phyloP scores from a whole-genome alignment of 2,113 vertebrate species.

The Ciconia boyciana region DNA sequence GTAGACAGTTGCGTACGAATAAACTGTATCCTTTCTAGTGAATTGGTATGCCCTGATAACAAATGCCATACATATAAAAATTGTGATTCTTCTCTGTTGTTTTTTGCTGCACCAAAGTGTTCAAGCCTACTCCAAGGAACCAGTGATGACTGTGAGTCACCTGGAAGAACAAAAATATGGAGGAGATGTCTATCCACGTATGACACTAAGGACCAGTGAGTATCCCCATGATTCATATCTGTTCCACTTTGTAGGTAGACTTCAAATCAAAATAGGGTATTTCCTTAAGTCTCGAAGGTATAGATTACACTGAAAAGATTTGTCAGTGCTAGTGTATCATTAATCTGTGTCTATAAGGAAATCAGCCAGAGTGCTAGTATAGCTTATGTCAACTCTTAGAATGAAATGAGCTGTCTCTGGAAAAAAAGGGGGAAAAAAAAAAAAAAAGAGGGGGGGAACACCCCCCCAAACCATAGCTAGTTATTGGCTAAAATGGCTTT shows the following conservation, averaged over 20 bases:
- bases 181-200: not conserved
- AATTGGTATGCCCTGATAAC: not conserved
- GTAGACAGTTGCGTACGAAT: not conserved
- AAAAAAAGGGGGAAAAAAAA: not conserved
- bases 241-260: not conserved
- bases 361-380: not conserved
- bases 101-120: conserved; percentile 48
- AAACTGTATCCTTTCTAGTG: not conserved
- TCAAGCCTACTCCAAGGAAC: conserved; percentile 17
- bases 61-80: not conserved
- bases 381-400: not conserved
- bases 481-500: not conserved
- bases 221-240: not conserved
- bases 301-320: not conserved
- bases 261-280: not conserved
- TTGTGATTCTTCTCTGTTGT: conserved; percentile 1
- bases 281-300: not conserved
- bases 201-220: not conserved
- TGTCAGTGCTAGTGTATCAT: not conserved
- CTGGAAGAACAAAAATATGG: not conserved
- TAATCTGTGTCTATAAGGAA: not conserved
- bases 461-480: too few species aligned
- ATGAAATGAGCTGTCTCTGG: not conserved
- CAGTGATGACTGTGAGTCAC: conserved; percentile 21
- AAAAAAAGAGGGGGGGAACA: not conserved